Percentiles rank a stretch among this genome's conserved stretches.
These are phyloP conservation scores for Leucophenga montana DNA, from an alignment of 2,888 invertebrate genomes.

Conservation along the genomic window DNA sequence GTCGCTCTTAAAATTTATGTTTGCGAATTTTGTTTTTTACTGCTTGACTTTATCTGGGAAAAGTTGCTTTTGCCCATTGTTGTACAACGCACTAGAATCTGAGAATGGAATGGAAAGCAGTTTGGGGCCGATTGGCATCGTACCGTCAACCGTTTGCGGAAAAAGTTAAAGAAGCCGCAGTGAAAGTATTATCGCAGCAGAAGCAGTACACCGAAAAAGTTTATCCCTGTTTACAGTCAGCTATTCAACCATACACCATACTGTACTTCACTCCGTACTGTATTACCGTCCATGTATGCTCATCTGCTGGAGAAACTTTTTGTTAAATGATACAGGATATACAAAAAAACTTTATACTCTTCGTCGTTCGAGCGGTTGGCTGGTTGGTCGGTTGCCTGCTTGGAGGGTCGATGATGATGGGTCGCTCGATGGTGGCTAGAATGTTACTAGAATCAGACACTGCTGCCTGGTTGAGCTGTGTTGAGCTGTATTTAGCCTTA, in stretches of 20 bases:
- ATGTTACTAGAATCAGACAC: no score
- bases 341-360: constrained; percentile 36
- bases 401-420: not conserved
- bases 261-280: not conserved
- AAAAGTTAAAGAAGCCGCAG: constrained; percentile 33
- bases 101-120: not conserved
- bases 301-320: constrained; percentile 48
- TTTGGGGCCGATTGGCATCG: not conserved
- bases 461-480: constrained; percentile 21
- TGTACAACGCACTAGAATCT: not conserved
- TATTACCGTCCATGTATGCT: constrained; percentile 10
- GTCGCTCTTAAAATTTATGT: constrained; percentile 18
- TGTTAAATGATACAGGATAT: constrained; percentile 32
- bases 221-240: not conserved
- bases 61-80: not conserved
- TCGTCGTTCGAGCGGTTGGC: not conserved
- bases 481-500: constrained; percentile 61
- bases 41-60: constrained; percentile 16
- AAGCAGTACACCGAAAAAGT: not conserved
- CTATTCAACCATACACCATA: constrained; percentile 31
- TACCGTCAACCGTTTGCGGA: not conserved
- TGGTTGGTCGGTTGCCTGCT: constrained; percentile 10
- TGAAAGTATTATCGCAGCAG: constrained; percentile 39
- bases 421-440: not conserved
- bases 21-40: constrained; percentile 19